Conservation (phyloP, 37 sponge, comb jelly and placozoan genomes). For the Chondrilla cf. caribensis region DNA sequence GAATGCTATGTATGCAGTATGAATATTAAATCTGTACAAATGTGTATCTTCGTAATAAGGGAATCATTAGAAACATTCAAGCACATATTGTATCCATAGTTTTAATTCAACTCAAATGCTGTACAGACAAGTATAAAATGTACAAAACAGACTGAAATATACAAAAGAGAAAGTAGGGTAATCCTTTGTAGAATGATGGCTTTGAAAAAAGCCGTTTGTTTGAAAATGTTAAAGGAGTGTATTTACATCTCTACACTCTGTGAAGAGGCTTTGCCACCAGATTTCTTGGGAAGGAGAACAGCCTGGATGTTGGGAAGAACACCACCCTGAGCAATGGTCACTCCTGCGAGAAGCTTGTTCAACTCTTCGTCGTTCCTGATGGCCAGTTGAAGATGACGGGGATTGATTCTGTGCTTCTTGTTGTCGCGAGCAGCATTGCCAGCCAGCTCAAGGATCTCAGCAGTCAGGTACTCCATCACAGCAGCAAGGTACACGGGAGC, state of each 20-base stretch:
- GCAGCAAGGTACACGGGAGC: conserved; percentile 99
- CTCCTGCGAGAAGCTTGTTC: conserved; percentile 96
- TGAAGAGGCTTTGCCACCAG: conserved; percentile 21
- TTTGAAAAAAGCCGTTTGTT: conserved; percentile 67
- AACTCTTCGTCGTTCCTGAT: conserved; percentile 98
- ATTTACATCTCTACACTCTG: conserved; percentile 15
- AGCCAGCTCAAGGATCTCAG: conserved; percentile 99
- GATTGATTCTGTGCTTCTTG: conserved; percentile 99
- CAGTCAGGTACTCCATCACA: conserved; percentile 98
- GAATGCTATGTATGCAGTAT: no score
- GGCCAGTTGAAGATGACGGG: conserved; percentile 98
- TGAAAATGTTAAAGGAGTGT: no score
- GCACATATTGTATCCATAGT: no score
- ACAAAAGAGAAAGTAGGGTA: no score
- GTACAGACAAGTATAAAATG: no score
- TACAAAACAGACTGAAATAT: no score
- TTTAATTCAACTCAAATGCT: no score
- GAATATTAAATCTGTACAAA: no score
- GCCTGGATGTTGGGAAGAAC: conserved; percentile 99
- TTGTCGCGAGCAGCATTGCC: conserved; percentile 99
- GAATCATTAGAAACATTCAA: no score
- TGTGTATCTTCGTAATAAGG: no score
- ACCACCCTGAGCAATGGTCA: conserved; percentile 99
- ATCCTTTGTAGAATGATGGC: conserved; percentile 52
- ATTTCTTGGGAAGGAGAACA: conserved; percentile 97